Evolutionary conservation across 2,113 vertebrate species (phyloP), one percentile per base, ranked within the genome.

Genomic region (Zosterops pallidus): DNA sequence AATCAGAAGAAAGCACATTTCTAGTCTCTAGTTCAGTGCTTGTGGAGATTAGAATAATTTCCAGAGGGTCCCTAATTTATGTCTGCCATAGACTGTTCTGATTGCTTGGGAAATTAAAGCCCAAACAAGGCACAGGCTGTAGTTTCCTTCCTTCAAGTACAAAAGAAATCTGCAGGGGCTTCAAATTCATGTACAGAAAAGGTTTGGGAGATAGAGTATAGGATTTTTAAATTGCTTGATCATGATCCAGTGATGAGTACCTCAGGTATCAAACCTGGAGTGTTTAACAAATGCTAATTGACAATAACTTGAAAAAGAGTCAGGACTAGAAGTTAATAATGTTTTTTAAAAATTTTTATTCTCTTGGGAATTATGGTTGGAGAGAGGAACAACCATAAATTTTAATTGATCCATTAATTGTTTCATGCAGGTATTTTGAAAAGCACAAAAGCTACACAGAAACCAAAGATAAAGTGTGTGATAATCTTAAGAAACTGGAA

Each of bases 401-500:
- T 92, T 79, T 72, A 46, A 60, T 74, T 72, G 22, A 6, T 78
- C 49, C 50, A 1, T 75, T 86, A 39, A 86, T 69, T 91, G 14
- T 96, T 90, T 52, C 77, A 14, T 95, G 11, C 93, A 99, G 99
- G 60, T 99, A 98, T 97, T 95, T 97, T 26, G 98, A 98, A 96
- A 97, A 97, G 91, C 94, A 98, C 85, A 96, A 83, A 89, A 85
- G 67, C 70, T 98, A 98, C 75, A 95, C 37, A 41, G 92, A 96
- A 69, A 76, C 71, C 53, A 97, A 97, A 78, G 98, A 98, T 29
- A 96, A 98, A 56, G 97, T 99, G 57, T 68, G 92, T 28, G 89
- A 89, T 88, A 59, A 89, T 25, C 95, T 99, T 59, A 94, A 95
- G 31, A 95, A 94, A 9, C 67, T 96, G 47, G 98, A 98, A 95